phyloP scores from a whole-genome alignment of 2,113 vertebrate genomes.

The Xiphophorus maculatus region DNA sequence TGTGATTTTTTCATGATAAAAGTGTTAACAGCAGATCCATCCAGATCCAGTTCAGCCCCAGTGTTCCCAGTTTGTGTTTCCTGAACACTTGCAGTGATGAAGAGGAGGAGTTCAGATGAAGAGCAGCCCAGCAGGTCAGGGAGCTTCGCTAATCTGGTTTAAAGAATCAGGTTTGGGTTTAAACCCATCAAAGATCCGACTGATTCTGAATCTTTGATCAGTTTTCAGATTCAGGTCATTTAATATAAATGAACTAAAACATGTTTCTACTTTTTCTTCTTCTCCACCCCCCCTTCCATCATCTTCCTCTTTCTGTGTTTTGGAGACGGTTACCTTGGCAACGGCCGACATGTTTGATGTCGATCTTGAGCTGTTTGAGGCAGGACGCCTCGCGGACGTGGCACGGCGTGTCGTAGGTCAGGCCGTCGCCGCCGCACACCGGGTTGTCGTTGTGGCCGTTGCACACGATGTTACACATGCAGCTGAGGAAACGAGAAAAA shows the following conservation, averaged over 20 bases:
- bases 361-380: slow-evolving; percentile 95
- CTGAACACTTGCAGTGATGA: no score
- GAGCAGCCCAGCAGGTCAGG: no score
- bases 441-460: slow-evolving; percentile 97
- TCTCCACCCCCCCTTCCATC: background rate
- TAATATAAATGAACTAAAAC: slow-evolving; percentile 31
- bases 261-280: background rate
- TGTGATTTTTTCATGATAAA: no score
- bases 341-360: slow-evolving; percentile 92
- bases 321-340: slow-evolving; percentile 86
- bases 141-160: no score
- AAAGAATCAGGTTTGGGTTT: no score
- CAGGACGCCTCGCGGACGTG: slow-evolving; percentile 96
- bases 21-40: no score
- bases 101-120: no score
- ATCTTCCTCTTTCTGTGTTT: background rate
- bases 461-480: slow-evolving; percentile 99
- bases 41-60: no score
- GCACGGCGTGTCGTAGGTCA: slow-evolving; percentile 95
- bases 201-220: no score
- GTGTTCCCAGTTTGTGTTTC: no score
- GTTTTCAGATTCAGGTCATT: slow-evolving; percentile 35
- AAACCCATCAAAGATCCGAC: no score
- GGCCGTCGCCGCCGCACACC: slow-evolving; percentile 92
- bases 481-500: slow-evolving; percentile 75